phyloP scores from a whole-genome alignment of 2,888 invertebrate species.

The Monopis laevigella region DNA sequence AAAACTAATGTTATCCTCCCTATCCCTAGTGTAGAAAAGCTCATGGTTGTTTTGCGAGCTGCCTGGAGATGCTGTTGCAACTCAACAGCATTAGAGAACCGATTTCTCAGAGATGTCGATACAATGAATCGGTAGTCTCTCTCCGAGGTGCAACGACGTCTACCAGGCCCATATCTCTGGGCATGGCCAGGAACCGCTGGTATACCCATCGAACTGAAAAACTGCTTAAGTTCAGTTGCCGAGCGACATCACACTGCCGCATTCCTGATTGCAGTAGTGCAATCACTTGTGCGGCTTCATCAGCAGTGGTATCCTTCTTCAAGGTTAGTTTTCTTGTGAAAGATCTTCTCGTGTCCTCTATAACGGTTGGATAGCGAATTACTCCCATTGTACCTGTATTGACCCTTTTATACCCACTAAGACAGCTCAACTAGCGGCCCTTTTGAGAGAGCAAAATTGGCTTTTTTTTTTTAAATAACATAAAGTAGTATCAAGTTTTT shows the following conservation, averaged over 20 bases:
- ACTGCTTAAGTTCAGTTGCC: constrained; percentile 15
- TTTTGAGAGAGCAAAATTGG: too few relatives aligned
- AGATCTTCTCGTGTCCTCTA: background rate
- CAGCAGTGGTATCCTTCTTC: constrained; percentile 13
- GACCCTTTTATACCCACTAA: too few relatives aligned
- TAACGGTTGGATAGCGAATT: background rate
- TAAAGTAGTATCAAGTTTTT: too few relatives aligned
- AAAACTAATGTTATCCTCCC: too few relatives aligned
- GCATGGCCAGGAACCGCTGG: constrained; percentile 16
- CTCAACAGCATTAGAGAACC: constrained; percentile 18
- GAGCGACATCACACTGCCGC: constrained; percentile 18
- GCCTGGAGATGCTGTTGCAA: constrained; percentile 18
- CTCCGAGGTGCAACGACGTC: constrained; percentile 14
- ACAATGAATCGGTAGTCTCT: constrained; percentile 13
- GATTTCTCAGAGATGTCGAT: constrained; percentile 16
- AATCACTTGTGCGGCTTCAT: constrained; percentile 16
- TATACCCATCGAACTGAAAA: constrained; percentile 14
- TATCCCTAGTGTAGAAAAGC: too few relatives aligned
- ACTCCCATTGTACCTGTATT: too few relatives aligned
- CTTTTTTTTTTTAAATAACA: too few relatives aligned
- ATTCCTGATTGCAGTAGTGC: constrained; percentile 17
- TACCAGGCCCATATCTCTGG: constrained; percentile 3
- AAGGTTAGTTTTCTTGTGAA: background rate
- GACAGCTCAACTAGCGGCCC: too few relatives aligned
- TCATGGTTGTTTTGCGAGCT: constrained; percentile 13